These are phyloP conservation scores for Minunthozetes semirufus DNA, from an alignment of 2,888 invertebrate genomes.

Conservation along the genomic window DNA sequence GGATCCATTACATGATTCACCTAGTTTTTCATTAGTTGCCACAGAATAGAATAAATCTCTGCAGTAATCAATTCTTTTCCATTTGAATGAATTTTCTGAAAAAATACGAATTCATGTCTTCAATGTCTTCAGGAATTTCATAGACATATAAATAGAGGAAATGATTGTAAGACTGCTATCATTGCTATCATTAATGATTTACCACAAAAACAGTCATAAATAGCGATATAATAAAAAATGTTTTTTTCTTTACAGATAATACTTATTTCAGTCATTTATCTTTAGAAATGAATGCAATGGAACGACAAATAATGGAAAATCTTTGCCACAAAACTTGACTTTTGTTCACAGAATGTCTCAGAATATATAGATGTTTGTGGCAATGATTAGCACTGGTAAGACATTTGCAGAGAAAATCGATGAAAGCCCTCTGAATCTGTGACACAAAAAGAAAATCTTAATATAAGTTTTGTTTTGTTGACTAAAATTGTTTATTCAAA, in stretches of 20 bases:
- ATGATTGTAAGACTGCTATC: conserved; percentile 6
- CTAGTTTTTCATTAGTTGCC: too few species aligned
- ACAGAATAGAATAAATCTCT: too few species aligned
- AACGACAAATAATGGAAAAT: not conserved
- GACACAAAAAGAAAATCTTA: too few species aligned
- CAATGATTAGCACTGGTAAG: too few species aligned
- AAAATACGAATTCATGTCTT: not conserved
- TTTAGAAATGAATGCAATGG: not conserved
- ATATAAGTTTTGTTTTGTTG: too few species aligned
- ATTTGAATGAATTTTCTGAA: not conserved
- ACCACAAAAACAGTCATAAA: conserved; percentile 17
- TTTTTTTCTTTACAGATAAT: not conserved
- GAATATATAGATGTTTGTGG: too few species aligned
- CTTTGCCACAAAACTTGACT: too few species aligned
- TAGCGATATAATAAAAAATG: not conserved
- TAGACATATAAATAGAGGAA: not conserved
- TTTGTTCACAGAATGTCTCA: too few species aligned
- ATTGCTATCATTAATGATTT: conserved; percentile 14
- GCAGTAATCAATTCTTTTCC: not conserved
- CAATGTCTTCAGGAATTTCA: conserved; percentile 16
- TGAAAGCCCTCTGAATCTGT: too few species aligned
- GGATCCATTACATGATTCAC: too few species aligned
- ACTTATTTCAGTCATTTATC: not conserved
- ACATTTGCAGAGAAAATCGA: too few species aligned
- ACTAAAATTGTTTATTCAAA: too few species aligned